Conservation (phyloP, 2,797 vertebrate genomes). For the Chaetophractus vellerosus region DNA sequence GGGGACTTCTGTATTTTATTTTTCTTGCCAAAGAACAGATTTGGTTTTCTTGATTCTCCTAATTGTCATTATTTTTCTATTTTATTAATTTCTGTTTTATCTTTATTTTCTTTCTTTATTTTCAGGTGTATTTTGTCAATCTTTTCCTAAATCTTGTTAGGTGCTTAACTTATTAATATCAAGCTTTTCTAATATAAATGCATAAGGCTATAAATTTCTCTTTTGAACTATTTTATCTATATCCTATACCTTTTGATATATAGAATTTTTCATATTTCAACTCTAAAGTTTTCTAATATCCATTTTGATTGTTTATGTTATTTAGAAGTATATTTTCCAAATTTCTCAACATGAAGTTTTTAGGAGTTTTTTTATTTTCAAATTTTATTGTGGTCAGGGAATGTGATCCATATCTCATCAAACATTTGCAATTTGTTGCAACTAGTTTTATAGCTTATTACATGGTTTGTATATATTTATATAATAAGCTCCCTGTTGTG, state of each 20-base stretch:
- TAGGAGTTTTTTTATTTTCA: not conserved
- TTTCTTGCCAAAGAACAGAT: not conserved
- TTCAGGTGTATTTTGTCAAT: conserved; percentile 19
- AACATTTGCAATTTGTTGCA: conserved; percentile 1
- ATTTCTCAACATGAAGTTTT: not conserved
- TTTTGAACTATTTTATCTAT: not conserved
- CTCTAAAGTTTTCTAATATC: conserved; percentile 4
- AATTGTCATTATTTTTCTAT: not conserved
- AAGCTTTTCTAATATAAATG: not conserved
- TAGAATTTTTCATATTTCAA: conserved; percentile 9
- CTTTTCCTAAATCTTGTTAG: not conserved
- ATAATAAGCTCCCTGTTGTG: not conserved
- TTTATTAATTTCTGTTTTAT: not conserved
- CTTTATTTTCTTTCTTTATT: not conserved
- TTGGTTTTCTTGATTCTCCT: not conserved
- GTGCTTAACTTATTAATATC: not conserved
- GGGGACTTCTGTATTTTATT: not conserved
- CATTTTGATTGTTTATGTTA: not conserved
- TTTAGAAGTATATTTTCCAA: not conserved
- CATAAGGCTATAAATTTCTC: not conserved
- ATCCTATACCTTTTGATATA: not conserved
- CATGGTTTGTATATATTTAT: not conserved
- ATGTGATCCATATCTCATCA: not conserved
- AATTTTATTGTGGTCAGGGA: conserved; percentile 1
- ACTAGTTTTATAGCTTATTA: conserved; percentile 19